Evolutionary conservation across 2,888 invertebrate genomes (phyloP), one percentile per base, ranked within the genome.

Genomic region (Empis stercorea): DNA sequence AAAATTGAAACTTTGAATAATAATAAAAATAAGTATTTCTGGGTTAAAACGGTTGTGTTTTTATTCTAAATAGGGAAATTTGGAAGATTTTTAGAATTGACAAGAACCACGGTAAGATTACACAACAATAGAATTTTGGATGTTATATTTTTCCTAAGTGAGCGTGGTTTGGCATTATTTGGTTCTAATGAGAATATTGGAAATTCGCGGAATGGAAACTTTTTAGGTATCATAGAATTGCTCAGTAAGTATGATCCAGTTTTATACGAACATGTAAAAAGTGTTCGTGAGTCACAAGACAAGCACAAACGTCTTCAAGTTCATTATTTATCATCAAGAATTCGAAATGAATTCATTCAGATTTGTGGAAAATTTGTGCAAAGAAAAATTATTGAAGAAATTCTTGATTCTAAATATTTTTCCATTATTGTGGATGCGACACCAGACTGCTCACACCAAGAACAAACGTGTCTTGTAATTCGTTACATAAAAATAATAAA

Each of bases 381-480:
- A 23, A 37, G 13, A 11, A 44, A 37, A 23, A 37, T 38, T 38
- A 6, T 44, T 27, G 14, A 15, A 36, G 37, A 23, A 11, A 38
- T 38, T 38, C 38, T 2, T 3, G 6, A 38, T 38, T 30, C 42
- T 16, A 42, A 42, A 42, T 42, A 43, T 32, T 43, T 30, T 30
- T 9, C 30, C n/a, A 43, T 43, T 10, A 43, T 16, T 9, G 43
- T 43, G 2, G 43, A 43, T 43, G 43, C 43, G 3, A 44, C 36
- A 15, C 16, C 36, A 37, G 44, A 44, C 11, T 44, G 37, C 11
- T 44, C 37, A 44, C 44, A 20, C 5, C 5, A 44, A 36, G 37
- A 44, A 44, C 44, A 44, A 44, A 44, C 44, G 10, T 10, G 27
- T 44, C 37, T 44, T 15, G 17, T 44, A 11, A 44, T 37, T 30